Evolutionary conservation across 2,888 invertebrate genomes (phyloP), one percentile per base, ranked within the genome.

Genomic region (Hydrotaea diabolus): DNA sequence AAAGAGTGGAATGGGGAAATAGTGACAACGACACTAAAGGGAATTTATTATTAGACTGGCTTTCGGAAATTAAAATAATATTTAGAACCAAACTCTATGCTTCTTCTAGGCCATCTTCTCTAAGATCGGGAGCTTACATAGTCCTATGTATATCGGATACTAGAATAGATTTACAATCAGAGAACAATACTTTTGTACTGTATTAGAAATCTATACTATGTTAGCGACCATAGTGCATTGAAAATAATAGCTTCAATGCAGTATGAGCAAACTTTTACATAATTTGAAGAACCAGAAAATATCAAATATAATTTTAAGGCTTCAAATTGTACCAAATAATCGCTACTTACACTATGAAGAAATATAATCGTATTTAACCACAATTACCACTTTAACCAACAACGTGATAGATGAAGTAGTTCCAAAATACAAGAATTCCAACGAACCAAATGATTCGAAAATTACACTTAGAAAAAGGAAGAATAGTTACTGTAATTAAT

Each of bases 251-350:
- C 53, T 53, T n/a, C 53, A 5, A 53, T 17, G 53, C 15, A 53
- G 1, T 5, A n/a, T 36, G 19, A 74, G 15, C 74, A 23, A 36
- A 13, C 1, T 19, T 55, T 55, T 15, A 2, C 8, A 5, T 66
- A 39, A 17, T 19, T 66, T 19, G 2, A 64, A 64, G 17, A 36
- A n/a, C 2, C 36, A n/a, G 0, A 23, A 26, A 21, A 71, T 9
- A 15, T 49, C 8, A 43, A 53, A 31, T 71, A 53, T 17, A 71
- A 71, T 71, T 71, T 53, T 9, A 71, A 26, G 2, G 55, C 17
- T 17, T 19, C 17, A 39, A 1, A 11, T 13, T 39, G 39, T 39
- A 4, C 39, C 39, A 39, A 39, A 39, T 13, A 13, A 39, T 11
- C 9, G 4, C 39, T 8, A 39, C 4, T 26, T 75, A n/a, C 43